Conservation (phyloP, 2,888 invertebrate genomes). For the Polyommatus iphigenia region DNA sequence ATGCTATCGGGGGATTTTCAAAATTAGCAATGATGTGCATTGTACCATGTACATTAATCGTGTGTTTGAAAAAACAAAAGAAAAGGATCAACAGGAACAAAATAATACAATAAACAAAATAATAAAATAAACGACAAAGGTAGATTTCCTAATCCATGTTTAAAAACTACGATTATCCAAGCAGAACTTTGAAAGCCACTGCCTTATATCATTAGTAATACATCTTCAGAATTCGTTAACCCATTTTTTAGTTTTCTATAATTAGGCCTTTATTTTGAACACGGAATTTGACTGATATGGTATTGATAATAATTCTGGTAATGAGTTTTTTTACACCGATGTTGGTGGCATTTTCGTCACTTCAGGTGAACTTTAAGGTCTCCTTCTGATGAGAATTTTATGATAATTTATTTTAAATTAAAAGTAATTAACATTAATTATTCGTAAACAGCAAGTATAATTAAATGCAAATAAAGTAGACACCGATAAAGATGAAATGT, state of each 20-base stretch:
- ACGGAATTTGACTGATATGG: conserved; percentile 11
- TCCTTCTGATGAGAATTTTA: conserved; percentile 2
- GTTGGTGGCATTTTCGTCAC: conserved; percentile 21
- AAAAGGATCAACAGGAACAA: too few relatives aligned
- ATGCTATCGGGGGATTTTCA: too few relatives aligned
- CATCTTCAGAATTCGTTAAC: neutral
- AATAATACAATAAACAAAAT: too few relatives aligned
- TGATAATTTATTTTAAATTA: conserved; percentile 8
- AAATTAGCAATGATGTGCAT: too few relatives aligned
- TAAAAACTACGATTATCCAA: neutral
- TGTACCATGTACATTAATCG: too few relatives aligned
- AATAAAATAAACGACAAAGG: too few relatives aligned
- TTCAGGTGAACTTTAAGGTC: neutral
- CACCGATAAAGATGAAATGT: neutral
- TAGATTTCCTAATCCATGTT: too few relatives aligned
- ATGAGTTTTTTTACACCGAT: conserved; percentile 19
- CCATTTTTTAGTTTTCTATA: conserved; percentile 4
- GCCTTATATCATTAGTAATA: conserved; percentile 10
- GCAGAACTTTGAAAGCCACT: neutral
- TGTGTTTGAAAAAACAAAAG: too few relatives aligned
- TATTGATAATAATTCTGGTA: conserved; percentile 6
- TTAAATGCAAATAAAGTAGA: conserved; percentile 6
- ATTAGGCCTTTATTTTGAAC: conserved; percentile 4
- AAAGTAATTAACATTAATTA: conserved; percentile 6
- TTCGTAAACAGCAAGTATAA: neutral